Conservation (phyloP, 2,888 invertebrate genomes). For the Ganaspis brasiliensis region DNA sequence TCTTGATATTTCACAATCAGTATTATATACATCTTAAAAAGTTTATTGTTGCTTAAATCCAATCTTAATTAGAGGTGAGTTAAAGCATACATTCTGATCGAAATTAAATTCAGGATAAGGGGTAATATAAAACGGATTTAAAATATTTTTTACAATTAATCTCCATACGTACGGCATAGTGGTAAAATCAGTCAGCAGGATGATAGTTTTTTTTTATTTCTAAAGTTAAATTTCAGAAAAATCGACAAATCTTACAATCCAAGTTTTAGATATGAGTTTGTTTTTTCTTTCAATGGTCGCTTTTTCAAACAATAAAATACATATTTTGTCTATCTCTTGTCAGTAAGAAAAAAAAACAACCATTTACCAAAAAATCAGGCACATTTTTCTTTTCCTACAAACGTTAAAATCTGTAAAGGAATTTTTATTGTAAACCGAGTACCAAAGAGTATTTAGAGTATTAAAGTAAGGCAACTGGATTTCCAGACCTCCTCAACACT, state of each 20-base stretch:
- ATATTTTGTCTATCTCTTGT: conserved; percentile 28
- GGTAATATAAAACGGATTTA: conserved; percentile 27
- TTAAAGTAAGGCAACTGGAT: conserved; percentile 76
- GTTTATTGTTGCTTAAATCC: conserved; percentile 18
- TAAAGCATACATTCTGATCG: conserved; percentile 35
- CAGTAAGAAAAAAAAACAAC: conserved; percentile 15
- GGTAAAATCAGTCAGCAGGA: conserved; percentile 26
- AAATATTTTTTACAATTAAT: conserved; percentile 34
- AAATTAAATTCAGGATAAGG: conserved; percentile 9
- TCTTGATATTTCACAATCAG: conserved; percentile 6
- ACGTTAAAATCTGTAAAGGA: conserved; percentile 41
- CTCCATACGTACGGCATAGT: conserved; percentile 37
- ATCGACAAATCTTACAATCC: conserved; percentile 8
- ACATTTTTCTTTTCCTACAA: conserved; percentile 49
- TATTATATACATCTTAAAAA: conserved; percentile 38
- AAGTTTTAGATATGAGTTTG: conserved; percentile 20
- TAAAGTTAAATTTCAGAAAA: conserved; percentile 20
- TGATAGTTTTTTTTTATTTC: neutral
- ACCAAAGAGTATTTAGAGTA: conserved; percentile 71
- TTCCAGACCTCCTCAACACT: conserved; percentile 69
- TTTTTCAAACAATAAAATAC: conserved; percentile 18
- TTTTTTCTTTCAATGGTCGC: neutral
- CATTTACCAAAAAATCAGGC: conserved; percentile 59
- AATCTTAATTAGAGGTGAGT: conserved; percentile 27
- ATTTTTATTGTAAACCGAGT: conserved; percentile 66